phyloP scores from a whole-genome alignment of 1,140 invertebrate species.

The Piezodorus guildinii region DNA sequence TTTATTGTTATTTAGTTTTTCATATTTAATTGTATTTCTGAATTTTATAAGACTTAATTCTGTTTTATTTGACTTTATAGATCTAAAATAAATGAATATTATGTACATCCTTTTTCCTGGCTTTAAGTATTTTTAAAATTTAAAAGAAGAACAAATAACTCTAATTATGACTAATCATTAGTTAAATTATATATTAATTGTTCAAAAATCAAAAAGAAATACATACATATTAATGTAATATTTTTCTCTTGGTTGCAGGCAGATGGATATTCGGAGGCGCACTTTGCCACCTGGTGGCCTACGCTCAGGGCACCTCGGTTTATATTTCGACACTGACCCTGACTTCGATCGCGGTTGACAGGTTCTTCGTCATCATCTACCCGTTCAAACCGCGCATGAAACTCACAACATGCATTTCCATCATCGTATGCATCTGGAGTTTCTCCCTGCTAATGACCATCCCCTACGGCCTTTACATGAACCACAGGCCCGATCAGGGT shows the following conservation, averaged over 20 bases:
- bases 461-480: constrained; percentile 85
- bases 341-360: constrained; percentile 90
- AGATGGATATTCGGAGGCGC: constrained; percentile 81
- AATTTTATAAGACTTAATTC: too few relatives aligned
- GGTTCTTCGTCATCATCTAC: constrained; percentile 94
- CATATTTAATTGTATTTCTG: too few relatives aligned
- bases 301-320: constrained; percentile 81
- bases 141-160: too few relatives aligned
- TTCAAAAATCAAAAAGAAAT: too few relatives aligned
- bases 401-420: constrained; percentile 61
- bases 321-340: constrained; percentile 94
- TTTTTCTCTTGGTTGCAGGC: constrained; percentile 25
- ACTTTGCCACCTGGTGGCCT: constrained; percentile 86
- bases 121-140: too few relatives aligned
- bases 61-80: too few relatives aligned
- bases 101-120: too few relatives aligned
- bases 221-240: too few relatives aligned
- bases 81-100: too few relatives aligned
- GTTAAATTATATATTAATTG: too few relatives aligned
- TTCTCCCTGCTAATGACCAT: constrained; percentile 75
- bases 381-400: constrained; percentile 89
- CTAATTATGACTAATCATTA: too few relatives aligned
- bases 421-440: constrained; percentile 84
- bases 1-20: too few relatives aligned
- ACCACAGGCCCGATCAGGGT: constrained; percentile 34